Percentiles rank a stretch among this genome's conserved stretches.
These are phyloP conservation scores for Brachionus calyciflorus DNA, from an alignment of 1,140 invertebrate species.

Conservation along the genomic window DNA sequence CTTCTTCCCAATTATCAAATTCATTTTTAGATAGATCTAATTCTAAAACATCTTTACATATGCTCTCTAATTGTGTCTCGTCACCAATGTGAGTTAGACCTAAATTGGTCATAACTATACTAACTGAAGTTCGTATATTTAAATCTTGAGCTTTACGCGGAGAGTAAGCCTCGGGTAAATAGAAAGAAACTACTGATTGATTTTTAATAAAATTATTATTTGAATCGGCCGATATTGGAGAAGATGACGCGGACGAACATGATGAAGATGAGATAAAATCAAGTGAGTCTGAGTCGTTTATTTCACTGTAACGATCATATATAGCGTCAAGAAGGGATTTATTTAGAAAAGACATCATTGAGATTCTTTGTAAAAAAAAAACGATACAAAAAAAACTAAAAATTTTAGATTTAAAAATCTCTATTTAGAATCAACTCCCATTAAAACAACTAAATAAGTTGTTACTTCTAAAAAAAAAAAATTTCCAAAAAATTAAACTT, in stretches of 20 bases:
- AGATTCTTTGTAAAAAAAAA: not conserved
- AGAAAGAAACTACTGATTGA: not conserved
- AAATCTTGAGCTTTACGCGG: not conserved
- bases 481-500: too few relatives aligned
- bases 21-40: conserved; percentile 85
- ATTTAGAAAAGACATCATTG: not conserved
- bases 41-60: conserved; percentile 80
- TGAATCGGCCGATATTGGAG: not conserved
- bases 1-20: conserved; percentile 76
- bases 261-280: not conserved
- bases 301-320: conserved; percentile 19
- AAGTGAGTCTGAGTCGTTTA: not conserved
- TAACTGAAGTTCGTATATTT: conserved; percentile 64
- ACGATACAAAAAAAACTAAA: not conserved
- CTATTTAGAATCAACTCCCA: too few relatives aligned
- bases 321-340: conserved; percentile 11
- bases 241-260: not conserved
- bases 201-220: not conserved
- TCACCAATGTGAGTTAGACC: conserved; percentile 79
- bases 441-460: too few relatives aligned
- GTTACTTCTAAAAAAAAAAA: not conserved
- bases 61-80: conserved; percentile 70
- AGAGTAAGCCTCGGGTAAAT: conserved; percentile 15
- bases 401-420: too few relatives aligned
- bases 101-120: conserved; percentile 82